A percentile compares a stretch with the other conserved stretches of the same genome.
phyloP scores from a whole-genome alignment of 2,888 invertebrate species.

The Aphidius colemani region DNA sequence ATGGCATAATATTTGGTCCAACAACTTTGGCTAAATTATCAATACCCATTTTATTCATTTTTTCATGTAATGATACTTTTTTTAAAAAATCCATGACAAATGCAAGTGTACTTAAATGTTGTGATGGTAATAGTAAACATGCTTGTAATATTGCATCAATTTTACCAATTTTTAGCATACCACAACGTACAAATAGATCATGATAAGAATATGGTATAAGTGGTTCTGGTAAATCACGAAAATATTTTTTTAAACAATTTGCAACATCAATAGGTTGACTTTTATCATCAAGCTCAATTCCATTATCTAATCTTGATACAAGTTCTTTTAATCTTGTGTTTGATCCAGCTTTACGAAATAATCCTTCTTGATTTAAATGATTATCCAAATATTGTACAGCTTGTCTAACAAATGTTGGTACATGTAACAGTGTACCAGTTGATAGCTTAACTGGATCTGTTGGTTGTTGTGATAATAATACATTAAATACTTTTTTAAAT shows the following conservation, averaged over 20 bases:
- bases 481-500: constrained; percentile 63
- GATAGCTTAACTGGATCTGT: constrained; percentile 66
- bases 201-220: constrained; percentile 76
- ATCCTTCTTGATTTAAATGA: constrained; percentile 77
- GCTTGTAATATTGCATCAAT: constrained; percentile 70
- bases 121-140: constrained; percentile 74
- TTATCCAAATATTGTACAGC: constrained; percentile 72
- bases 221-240: constrained; percentile 84
- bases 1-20: constrained; percentile 85
- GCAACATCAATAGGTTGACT: constrained; percentile 85
- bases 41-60: constrained; percentile 81
- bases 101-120: constrained; percentile 78
- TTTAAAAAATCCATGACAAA: constrained; percentile 82
- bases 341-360: constrained; percentile 89
- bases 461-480: constrained; percentile 62
- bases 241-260: constrained; percentile 82
- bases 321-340: constrained; percentile 81
- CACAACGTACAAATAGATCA: constrained; percentile 75
- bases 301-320: constrained; percentile 74
- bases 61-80: constrained; percentile 71
- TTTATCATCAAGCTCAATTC: constrained; percentile 71
- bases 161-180: constrained; percentile 65
- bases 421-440: constrained; percentile 72
- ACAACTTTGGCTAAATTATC: constrained; percentile 85
- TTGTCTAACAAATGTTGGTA: constrained; percentile 75